Evolutionary conservation across 2,797 vertebrate species (phyloP), one percentile per base, ranked within the genome.

Genomic region (Myotis planiceps): DNA sequence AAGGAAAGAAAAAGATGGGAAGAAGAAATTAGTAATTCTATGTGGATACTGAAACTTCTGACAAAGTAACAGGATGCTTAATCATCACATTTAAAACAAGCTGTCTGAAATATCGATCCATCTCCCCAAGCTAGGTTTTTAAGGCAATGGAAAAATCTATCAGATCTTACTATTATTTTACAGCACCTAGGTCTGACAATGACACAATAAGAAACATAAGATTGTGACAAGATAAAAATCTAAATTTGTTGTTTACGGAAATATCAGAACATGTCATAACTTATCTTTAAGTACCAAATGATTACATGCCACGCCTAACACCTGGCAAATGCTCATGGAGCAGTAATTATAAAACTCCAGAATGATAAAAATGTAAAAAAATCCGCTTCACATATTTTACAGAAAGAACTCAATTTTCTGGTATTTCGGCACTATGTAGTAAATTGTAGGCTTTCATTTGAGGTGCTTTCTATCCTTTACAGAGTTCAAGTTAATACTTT

Each of bases 1-100:
- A 93, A 97, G 85, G 65, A 75, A 34, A 92, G 85, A 96, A 18
- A 85, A 97, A 66, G 81, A 93, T 83, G 74, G 93, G 96, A 79
- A 72, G 51, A 81, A 92, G 86, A 96, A 92, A 91, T 74, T 47
- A 75, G 71, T 75, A 93, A 82, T 25, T 79, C 15, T 39, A 37
- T 0, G 45, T 21, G 27, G 90, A 66, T 55, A 80, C 0, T 69
- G 25, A 88, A 88, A 90, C 18, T 29, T 19, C 78, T 84, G 84
- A 90, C 65, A 88, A 79, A 51, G 90, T 49, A 94, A 69, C 0
- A 49, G 55, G 80, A 74, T 85, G 45, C 60, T 95, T 89, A 69
- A 79, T 90, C 82, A 96, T 21, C 96, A 29, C 53, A 85, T n/a
- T 88, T 60, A 83, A 88, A 79, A 89, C 25, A 68, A 90, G 72